Percentiles rank a stretch among this genome's conserved stretches.
Evolutionary conservation across 1,140 invertebrate species (phyloP).

Genomic region (Megathymus violae): DNA sequence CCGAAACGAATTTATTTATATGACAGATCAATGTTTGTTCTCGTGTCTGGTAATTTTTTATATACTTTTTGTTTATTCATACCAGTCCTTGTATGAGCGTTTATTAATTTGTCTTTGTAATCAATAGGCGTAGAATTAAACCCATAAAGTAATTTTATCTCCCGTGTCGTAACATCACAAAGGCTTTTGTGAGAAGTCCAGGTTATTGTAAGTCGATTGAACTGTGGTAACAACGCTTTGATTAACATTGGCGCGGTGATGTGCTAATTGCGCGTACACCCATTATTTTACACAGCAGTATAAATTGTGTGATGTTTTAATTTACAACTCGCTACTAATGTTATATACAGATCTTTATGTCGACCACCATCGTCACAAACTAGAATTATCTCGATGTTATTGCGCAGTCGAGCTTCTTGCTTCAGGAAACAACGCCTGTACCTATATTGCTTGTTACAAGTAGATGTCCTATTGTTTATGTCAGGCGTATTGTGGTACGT

Average conservation of each 20-base stretch:
- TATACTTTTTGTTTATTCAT: too few species aligned
- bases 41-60: too few species aligned
- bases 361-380: slow-evolving; percentile 26
- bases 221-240: slow-evolving; percentile 42
- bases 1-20: too few species aligned
- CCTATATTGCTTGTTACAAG: slow-evolving; percentile 24
- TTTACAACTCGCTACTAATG: slow-evolving; percentile 36
- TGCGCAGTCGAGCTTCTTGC: slow-evolving; percentile 29
- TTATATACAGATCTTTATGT: slow-evolving; percentile 39
- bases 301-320: slow-evolving; percentile 50
- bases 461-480: slow-evolving; percentile 33
- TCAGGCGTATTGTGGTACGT: slow-evolving; percentile 31
- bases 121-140: too few species aligned
- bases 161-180: too few species aligned
- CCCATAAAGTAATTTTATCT: too few species aligned
- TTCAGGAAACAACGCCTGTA: slow-evolving; percentile 26
- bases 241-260: slow-evolving; percentile 47
- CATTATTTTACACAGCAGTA: slow-evolving; percentile 49
- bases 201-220: slow-evolving; percentile 26
- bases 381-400: slow-evolving; percentile 29
- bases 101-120: too few species aligned
- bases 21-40: too few species aligned
- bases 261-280: slow-evolving; percentile 37
- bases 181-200: not conserved
- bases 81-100: too few species aligned